A percentile compares a stretch with the other conserved stretches of the same genome.
Conservation (phyloP, 2,797 vertebrate genomes). For the Momotus momota region DNA sequence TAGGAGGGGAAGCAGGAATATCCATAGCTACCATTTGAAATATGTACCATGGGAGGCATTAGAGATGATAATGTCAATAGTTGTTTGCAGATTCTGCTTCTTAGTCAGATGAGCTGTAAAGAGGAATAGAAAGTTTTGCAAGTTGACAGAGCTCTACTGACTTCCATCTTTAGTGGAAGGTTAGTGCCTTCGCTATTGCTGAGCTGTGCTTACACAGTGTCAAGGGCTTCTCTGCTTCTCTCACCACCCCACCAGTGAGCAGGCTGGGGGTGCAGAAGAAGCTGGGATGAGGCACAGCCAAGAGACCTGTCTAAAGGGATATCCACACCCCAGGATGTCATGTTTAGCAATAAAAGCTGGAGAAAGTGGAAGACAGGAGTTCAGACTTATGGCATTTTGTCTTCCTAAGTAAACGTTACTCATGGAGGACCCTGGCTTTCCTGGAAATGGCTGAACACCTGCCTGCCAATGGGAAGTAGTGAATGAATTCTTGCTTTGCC, state of each 20-base stretch:
- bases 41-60: neutral
- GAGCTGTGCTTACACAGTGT: neutral
- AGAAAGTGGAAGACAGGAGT: neutral
- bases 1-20: neutral
- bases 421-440: neutral
- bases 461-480: fast-evolving
- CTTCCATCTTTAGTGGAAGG: neutral
- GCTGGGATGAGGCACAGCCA: neutral
- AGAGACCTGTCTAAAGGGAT: neutral
- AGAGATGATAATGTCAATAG: neutral
- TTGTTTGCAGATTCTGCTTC: neutral
- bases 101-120: neutral
- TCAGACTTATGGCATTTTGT: neutral
- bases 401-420: neutral
- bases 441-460: neutral
- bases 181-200: neutral
- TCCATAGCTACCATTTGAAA: neutral
- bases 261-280: neutral
- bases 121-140: neutral
- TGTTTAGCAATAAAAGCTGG: neutral
- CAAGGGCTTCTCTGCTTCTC: neutral
- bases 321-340: fast-evolving
- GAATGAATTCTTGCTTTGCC: neutral
- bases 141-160: neutral
- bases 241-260: neutral